phyloP scores from a whole-genome alignment of 1,140 invertebrate genomes.

The Myzus persicae region DNA sequence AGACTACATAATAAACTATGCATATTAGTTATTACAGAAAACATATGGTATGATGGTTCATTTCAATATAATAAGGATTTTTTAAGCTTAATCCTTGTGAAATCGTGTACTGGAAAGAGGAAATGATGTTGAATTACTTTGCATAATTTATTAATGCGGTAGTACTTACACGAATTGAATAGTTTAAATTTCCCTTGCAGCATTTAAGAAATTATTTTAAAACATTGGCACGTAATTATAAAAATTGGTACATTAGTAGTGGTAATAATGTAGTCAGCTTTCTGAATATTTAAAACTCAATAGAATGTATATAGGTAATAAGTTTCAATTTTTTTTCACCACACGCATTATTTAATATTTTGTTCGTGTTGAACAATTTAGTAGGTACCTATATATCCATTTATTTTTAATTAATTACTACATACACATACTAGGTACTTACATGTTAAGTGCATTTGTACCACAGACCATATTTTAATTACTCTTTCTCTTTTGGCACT shows the following conservation, averaged over 20 bases:
- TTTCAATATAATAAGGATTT: neutral
- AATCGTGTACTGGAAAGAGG: neutral
- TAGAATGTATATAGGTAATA: no score
- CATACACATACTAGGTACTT: neutral
- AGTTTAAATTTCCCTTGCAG: neutral
- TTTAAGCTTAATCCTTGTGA: neutral
- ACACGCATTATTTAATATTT: no score
- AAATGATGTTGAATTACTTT: neutral
- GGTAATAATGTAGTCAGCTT: neutral
- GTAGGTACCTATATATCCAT: neutral
- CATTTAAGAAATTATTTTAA: neutral
- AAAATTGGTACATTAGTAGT: neutral
- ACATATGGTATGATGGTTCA: neutral
- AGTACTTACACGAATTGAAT: neutral
- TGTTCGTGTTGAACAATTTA: neutral
- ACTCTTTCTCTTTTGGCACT: neutral
- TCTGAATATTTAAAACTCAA: neutral
- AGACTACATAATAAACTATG: neutral
- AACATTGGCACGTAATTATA: neutral
- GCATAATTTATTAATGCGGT: neutral
- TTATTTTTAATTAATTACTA: neutral
- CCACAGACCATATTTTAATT: neutral
- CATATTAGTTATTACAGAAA: neutral
- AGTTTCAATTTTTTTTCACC: neutral
- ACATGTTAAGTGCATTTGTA: no score